Evolutionary conservation across 2,888 invertebrate genomes (phyloP).

Genomic region (Merodon equestris): DNA sequence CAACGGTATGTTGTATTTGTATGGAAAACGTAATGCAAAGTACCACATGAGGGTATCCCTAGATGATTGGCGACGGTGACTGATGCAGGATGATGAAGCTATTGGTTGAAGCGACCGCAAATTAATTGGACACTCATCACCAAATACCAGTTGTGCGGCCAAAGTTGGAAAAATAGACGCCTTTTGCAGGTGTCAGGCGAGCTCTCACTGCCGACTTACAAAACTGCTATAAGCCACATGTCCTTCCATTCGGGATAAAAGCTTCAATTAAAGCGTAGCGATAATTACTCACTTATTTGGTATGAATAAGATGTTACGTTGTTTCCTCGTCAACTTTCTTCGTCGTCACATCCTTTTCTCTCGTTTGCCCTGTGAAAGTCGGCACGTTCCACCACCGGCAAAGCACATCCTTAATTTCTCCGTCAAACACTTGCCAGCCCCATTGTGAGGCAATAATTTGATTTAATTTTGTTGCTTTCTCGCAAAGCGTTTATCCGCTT

Average conservation of each 20-base stretch:
- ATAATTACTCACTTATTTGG: constrained; percentile 46
- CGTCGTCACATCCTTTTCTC: constrained; percentile 13
- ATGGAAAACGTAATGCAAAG: constrained; percentile 43
- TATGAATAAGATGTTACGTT: constrained; percentile 29
- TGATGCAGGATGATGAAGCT: constrained; percentile 30
- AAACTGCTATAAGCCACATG: too few species aligned
- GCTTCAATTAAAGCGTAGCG: constrained; percentile 34
- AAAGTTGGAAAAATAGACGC: too few species aligned
- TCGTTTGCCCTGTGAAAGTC: constrained; percentile 24
- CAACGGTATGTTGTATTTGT: constrained; percentile 51
- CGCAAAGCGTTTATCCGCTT: constrained; percentile 1
- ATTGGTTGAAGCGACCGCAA: constrained; percentile 39
- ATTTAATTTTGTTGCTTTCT: constrained; percentile 51
- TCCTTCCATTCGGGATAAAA: constrained; percentile 1
- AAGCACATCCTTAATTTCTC: constrained; percentile 18
- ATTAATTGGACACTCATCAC: constrained; percentile 61
- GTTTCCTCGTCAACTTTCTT: constrained; percentile 44
- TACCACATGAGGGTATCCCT: background rate
- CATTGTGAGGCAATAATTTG: constrained; percentile 62
- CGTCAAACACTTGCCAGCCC: constrained; percentile 10
- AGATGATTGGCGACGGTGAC: background rate
- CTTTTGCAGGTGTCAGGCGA: too few species aligned
- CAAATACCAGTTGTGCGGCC: constrained; percentile 1
- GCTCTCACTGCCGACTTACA: too few species aligned
- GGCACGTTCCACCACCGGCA: constrained; percentile 52